These are phyloP conservation scores for Oplegnathus fasciatus DNA, from an alignment of 2,113 vertebrate species.

Conservation along the genomic window DNA sequence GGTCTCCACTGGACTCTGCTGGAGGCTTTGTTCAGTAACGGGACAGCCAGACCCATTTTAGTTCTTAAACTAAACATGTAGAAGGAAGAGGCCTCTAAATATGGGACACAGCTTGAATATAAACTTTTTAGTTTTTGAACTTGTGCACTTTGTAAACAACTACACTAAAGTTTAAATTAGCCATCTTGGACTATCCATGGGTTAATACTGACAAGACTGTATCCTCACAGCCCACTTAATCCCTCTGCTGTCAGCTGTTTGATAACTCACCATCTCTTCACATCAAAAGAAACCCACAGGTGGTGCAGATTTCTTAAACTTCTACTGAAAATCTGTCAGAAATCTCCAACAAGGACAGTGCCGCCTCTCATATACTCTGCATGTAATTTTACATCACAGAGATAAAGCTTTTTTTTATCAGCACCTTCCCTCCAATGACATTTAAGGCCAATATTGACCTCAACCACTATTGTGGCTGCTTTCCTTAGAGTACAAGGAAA, in stretches of 20 bases:
- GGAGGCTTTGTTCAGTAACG: background rate
- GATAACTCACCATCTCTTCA: background rate
- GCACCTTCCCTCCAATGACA: slow-evolving; percentile 50
- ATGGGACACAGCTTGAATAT: background rate
- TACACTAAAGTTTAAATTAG: background rate
- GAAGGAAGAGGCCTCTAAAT: background rate
- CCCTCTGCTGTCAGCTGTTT: background rate
- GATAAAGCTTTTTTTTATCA: slow-evolving; percentile 45
- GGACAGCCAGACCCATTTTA: background rate
- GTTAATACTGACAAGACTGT: background rate
- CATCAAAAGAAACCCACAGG: slow-evolving; percentile 4
- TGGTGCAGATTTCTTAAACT: background rate
- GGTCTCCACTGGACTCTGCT: background rate
- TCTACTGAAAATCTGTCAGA: background rate
- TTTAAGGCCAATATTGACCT: slow-evolving; percentile 68
- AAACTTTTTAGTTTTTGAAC: background rate
- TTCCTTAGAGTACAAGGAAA: slow-evolving; percentile 27
- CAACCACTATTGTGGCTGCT: slow-evolving; percentile 10
- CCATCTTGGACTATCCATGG: background rate
- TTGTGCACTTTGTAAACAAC: slow-evolving; percentile 1
- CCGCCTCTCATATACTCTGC: background rate
- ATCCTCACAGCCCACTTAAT: background rate
- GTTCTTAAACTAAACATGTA: background rate
- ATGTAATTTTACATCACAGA: slow-evolving; percentile 6
- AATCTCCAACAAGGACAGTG: background rate